These are phyloP conservation scores for Aelia acuminata DNA, from an alignment of 2,888 invertebrate genomes.

Conservation along the genomic window DNA sequence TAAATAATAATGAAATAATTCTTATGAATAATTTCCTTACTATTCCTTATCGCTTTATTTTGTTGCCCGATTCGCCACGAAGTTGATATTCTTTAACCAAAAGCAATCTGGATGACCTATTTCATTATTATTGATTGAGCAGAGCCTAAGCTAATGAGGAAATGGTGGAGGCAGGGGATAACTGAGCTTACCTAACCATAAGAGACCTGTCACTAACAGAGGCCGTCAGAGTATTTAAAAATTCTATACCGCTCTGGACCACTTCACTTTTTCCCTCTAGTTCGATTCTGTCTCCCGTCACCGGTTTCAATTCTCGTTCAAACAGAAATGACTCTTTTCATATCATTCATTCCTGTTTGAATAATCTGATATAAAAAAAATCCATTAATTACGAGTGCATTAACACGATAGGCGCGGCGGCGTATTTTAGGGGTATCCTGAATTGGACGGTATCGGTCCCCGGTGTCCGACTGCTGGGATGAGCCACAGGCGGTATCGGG, in stretches of 20 bases:
- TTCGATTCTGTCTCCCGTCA: slow-evolving; percentile 2
- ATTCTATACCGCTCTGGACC: neutral
- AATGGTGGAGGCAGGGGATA: neutral
- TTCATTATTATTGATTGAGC: neutral
- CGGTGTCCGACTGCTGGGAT: too few relatives aligned
- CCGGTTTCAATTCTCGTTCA: neutral
- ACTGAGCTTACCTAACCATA: neutral
- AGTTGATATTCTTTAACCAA: too few relatives aligned
- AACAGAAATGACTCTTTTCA: neutral
- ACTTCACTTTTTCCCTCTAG: slow-evolving; percentile 10
- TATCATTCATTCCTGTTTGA: neutral
- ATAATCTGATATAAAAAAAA: neutral
- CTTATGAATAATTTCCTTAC: too few relatives aligned
- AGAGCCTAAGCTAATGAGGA: neutral
- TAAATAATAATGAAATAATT: too few relatives aligned
- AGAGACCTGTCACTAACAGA: slow-evolving; percentile 20
- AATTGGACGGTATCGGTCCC: too few relatives aligned
- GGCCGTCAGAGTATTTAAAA: slow-evolving; percentile 26
- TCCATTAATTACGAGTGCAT: neutral
- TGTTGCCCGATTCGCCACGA: too few relatives aligned
- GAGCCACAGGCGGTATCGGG: too few relatives aligned
- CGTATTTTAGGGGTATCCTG: too few relatives aligned
- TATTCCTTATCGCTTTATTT: too few relatives aligned
- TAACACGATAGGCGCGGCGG: too few relatives aligned
- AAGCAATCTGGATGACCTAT: too few relatives aligned